These are phyloP conservation scores for Kobus ellipsiprymnus DNA, from an alignment of 2,113 vertebrate species.

Conservation along the genomic window DNA sequence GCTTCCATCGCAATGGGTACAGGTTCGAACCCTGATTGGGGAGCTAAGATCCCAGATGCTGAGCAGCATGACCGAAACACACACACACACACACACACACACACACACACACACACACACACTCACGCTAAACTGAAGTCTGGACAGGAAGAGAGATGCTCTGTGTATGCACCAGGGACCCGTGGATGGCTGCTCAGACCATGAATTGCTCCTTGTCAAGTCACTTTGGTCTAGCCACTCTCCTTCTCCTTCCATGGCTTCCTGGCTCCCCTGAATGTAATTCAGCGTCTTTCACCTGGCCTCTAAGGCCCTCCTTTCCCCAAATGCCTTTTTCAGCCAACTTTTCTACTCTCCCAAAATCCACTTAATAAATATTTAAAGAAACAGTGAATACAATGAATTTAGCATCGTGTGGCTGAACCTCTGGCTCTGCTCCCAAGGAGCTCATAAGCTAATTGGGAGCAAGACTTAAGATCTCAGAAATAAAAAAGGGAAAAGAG, in stretches of 20 bases:
- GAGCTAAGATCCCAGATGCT: neutral
- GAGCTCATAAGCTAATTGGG: neutral
- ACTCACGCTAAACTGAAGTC: neutral
- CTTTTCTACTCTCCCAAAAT: neutral
- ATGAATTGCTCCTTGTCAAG: neutral
- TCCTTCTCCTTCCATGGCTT: neutral
- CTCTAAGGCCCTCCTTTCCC: neutral
- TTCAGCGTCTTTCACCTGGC: neutral
- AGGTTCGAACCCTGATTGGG: neutral
- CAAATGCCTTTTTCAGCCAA: neutral
- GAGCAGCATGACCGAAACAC: neutral
- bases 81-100: no score
- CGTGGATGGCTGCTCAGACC: neutral
- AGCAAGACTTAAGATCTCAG: neutral
- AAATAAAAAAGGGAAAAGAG: neutral
- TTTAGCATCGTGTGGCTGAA: neutral
- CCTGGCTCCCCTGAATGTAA: neutral
- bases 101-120: no score
- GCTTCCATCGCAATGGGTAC: neutral
- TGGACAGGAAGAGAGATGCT: neutral
- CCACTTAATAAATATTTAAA: constrained; percentile 46
- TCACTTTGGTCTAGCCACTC: neutral
- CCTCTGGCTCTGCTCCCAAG: neutral
- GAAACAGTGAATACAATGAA: neutral
- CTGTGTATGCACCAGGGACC: accelerated